These are phyloP conservation scores for Tridacna crocea DNA, from an alignment of 2,888 invertebrate species.

Conservation along the genomic window DNA sequence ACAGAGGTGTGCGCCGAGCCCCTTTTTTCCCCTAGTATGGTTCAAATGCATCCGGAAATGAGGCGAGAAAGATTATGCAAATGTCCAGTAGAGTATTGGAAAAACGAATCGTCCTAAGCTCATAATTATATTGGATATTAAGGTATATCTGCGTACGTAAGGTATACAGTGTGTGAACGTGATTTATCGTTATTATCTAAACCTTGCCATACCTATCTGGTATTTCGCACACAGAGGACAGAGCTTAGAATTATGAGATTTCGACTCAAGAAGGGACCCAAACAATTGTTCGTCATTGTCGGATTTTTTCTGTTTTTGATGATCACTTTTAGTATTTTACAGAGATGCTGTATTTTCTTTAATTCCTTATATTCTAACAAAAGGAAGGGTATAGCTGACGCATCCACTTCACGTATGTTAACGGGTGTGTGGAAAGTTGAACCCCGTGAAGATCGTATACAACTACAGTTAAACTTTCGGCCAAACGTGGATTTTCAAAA, in stretches of 20 bases:
- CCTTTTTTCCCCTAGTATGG: too few species aligned
- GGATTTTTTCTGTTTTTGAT: constrained; percentile 37
- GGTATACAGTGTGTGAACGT: too few species aligned
- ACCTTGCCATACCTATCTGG: neutral
- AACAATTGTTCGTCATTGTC: constrained; percentile 34
- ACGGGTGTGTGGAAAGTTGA: constrained; percentile 44
- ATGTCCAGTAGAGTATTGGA: too few species aligned
- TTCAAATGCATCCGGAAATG: too few species aligned
- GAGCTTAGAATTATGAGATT: constrained; percentile 14
- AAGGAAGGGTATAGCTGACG: neutral
- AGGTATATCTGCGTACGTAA: too few species aligned
- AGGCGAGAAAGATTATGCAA: too few species aligned
- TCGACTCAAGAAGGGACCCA: constrained; percentile 32
- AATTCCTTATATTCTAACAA: neutral
- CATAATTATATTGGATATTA: too few species aligned
- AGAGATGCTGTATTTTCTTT: constrained; percentile 15
- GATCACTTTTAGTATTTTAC: constrained; percentile 25
- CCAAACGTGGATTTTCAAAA: constrained; percentile 45
- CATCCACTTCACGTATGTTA: neutral
- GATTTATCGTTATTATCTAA: too few species aligned
- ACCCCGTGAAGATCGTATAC: constrained; percentile 69
- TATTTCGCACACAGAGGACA: neutral
- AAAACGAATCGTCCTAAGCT: too few species aligned
- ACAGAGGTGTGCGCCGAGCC: too few species aligned
- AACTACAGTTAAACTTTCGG: constrained; percentile 69